Evolutionary conservation across 2,888 invertebrate species (phyloP).

Genomic region (Gnatocerus cornutus): DNA sequence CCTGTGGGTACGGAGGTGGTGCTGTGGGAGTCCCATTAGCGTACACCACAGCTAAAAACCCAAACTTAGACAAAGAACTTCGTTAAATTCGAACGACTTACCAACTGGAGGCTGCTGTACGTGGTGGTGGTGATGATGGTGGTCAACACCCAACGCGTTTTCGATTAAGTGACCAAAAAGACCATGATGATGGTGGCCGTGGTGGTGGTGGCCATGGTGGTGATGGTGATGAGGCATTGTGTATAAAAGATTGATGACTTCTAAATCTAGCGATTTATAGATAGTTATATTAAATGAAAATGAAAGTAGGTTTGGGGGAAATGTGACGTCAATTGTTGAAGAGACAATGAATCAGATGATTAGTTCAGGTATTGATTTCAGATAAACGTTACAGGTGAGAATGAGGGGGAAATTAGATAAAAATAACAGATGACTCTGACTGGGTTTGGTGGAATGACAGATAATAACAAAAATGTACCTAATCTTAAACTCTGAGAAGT

Average conservation of each 20-base stretch:
- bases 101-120: not conserved
- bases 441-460: no score
- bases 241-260: no score
- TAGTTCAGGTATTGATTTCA: no score
- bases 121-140: not conserved
- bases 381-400: not conserved
- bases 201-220: constrained; percentile 5
- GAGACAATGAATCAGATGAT: no score
- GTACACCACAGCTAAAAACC: not conserved
- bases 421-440: no score
- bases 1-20: not conserved
- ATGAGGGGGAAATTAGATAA: no score
- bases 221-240: not conserved
- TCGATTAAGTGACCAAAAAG: not conserved
- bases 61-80: not conserved
- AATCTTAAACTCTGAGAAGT: no score
- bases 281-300: no score
- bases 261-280: no score
- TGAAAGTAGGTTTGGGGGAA: no score
- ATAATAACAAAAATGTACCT: no score
- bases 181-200: constrained; percentile 10
- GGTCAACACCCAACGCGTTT: not conserved
- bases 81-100: not conserved
- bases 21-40: not conserved
- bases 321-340: no score